Percentiles rank a stretch among this genome's conserved stretches.
Evolutionary conservation across 2,113 vertebrate genomes (phyloP).

Genomic region (Gadus chalcogrammus): DNA sequence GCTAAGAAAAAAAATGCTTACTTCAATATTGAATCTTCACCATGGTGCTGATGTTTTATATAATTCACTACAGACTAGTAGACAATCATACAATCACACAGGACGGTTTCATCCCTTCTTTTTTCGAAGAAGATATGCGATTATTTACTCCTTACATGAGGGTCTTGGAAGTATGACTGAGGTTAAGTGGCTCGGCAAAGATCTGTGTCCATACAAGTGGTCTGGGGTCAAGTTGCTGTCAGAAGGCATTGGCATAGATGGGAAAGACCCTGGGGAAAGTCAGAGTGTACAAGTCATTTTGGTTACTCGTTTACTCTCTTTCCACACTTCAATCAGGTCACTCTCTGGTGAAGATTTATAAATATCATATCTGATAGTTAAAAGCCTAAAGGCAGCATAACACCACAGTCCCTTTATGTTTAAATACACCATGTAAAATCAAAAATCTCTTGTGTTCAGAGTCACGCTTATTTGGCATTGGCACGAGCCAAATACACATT

Average conservation of each 20-base stretch:
- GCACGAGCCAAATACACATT: not conserved
- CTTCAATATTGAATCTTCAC: too few relatives aligned
- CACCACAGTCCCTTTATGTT: too few relatives aligned
- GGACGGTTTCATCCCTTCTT: too few relatives aligned
- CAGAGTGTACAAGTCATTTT: not conserved
- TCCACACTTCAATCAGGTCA: too few relatives aligned
- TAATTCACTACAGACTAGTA: not conserved
- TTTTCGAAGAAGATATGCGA: not conserved
- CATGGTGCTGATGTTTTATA: too few relatives aligned
- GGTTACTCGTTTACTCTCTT: too few relatives aligned
- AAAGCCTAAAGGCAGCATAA: too few relatives aligned
- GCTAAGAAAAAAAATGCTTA: too few relatives aligned
- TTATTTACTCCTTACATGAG: slow-evolving; percentile 40
- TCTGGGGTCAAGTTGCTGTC: slow-evolving; percentile 22
- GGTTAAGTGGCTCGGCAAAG: slow-evolving; percentile 39
- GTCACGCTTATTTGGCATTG: not conserved
- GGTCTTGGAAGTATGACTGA: slow-evolving; percentile 51
- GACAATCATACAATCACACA: not conserved
- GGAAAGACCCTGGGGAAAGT: slow-evolving; percentile 16
- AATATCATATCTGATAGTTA: too few relatives aligned
- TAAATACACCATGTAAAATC: too few relatives aligned
- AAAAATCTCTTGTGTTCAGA: not conserved
- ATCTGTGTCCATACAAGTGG: slow-evolving; percentile 21
- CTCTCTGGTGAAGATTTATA: too few relatives aligned
- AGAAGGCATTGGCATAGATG: slow-evolving; percentile 14